Evolutionary conservation across 2,113 vertebrate genomes (phyloP).

Genomic region (Cynopterus brachyotis): DNA sequence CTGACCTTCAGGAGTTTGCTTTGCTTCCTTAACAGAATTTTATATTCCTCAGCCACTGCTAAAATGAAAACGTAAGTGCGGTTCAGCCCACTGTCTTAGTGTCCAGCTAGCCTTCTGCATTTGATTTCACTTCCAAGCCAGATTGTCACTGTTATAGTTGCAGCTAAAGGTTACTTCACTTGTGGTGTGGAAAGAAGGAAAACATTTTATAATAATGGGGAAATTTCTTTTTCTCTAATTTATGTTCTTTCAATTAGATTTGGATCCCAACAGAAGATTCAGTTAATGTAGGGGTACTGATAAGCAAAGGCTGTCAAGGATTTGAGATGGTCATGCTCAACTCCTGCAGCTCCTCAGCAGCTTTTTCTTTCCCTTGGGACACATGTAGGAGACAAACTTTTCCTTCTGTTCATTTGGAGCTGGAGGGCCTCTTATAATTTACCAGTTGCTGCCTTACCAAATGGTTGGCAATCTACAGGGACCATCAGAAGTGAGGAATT

Average conservation of each 20-base stretch:
- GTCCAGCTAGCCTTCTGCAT: neutral
- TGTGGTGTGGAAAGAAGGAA: neutral
- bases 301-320: slow-evolving; percentile 16
- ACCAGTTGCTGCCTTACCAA: slow-evolving; percentile 16
- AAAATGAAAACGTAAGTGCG: neutral
- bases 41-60: neutral
- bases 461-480: neutral
- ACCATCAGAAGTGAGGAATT: neutral
- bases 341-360: neutral
- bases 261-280: slow-evolving; percentile 30
- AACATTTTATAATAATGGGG: slow-evolving; percentile 24
- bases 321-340: neutral
- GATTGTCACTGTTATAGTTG: slow-evolving; percentile 17
- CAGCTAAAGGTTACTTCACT: slow-evolving; percentile 28
- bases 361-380: neutral
- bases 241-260: slow-evolving; percentile 41
- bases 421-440: neutral
- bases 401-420: neutral
- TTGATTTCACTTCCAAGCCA: slow-evolving; percentile 41
- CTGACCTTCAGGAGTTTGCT: neutral
- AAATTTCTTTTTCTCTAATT: slow-evolving; percentile 14
- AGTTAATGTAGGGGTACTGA: neutral
- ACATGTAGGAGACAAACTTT: slow-evolving; percentile 12
- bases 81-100: neutral
- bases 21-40: slow-evolving; percentile 17